phyloP scores from a whole-genome alignment of 2,113 vertebrate genomes.

The Mormyrus iriodes region DNA sequence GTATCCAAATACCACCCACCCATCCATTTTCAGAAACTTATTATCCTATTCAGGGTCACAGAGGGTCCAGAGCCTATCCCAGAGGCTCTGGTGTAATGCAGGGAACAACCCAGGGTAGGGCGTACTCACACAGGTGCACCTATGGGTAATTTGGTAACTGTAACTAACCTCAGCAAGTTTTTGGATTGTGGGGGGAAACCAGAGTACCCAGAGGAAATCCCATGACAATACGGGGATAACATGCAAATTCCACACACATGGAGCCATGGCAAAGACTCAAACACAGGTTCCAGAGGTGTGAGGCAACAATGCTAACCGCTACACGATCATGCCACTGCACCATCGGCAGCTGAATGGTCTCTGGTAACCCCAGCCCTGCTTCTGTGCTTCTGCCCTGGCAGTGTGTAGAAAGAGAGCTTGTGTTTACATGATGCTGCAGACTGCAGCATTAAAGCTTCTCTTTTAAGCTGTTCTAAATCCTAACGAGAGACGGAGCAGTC shows the following conservation, averaged over 20 bases:
- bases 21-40: too few relatives aligned
- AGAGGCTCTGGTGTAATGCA: too few relatives aligned
- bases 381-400: background rate
- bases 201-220: too few relatives aligned
- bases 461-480: constrained; percentile 30
- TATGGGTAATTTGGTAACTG: too few relatives aligned
- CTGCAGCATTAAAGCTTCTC: constrained; percentile 13
- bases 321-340: background rate
- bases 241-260: background rate
- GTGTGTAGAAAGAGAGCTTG: background rate
- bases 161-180: too few relatives aligned
- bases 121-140: too few relatives aligned
- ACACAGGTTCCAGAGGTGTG: background rate
- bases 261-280: background rate
- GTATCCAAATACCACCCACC: too few relatives aligned
- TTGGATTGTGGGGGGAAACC: background rate
- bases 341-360: background rate
- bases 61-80: too few relatives aligned
- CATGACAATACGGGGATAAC: background rate
- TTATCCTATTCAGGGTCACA: too few relatives aligned
- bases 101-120: too few relatives aligned
- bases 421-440: background rate
- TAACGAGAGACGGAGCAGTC: constrained; percentile 42
- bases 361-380: background rate
- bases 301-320: background rate